These are phyloP conservation scores for Arge pagana DNA, from an alignment of 2,888 invertebrate genomes.

Conservation along the genomic window DNA sequence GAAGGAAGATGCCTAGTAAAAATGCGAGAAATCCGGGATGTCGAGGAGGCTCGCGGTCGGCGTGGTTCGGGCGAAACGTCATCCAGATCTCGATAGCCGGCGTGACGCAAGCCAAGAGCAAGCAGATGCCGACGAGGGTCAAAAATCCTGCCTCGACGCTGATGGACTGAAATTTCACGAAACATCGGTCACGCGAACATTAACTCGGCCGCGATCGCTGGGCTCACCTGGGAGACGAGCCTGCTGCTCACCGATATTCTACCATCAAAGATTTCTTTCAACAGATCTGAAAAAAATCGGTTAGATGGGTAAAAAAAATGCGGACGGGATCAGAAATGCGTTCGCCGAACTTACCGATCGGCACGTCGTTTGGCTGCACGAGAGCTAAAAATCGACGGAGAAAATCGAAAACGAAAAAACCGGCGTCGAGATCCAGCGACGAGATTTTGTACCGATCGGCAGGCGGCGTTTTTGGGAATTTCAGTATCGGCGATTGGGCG, in stretches of 20 bases:
- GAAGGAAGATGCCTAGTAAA: slow-evolving; percentile 46
- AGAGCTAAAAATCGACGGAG: slow-evolving; percentile 67
- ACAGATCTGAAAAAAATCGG: slow-evolving; percentile 54
- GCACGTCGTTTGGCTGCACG: slow-evolving; percentile 69
- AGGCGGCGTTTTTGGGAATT: slow-evolving; percentile 46
- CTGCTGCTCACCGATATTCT: slow-evolving; percentile 47
- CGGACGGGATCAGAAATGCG: background rate
- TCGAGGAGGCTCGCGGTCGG: slow-evolving; percentile 47
- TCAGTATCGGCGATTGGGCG: slow-evolving; percentile 39
- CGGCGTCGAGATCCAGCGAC: slow-evolving; percentile 64
- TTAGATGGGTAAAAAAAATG: slow-evolving; percentile 18
- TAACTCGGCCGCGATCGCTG: background rate
- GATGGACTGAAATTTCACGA: slow-evolving; percentile 65
- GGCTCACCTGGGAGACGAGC: slow-evolving; percentile 52
- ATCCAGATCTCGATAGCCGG: slow-evolving; percentile 66
- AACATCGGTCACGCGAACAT: background rate
- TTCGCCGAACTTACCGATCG: slow-evolving; percentile 63
- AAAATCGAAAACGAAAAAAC: slow-evolving; percentile 67
- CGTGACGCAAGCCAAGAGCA: slow-evolving; percentile 68
- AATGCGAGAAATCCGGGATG: slow-evolving; percentile 48
- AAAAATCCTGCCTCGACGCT: slow-evolving; percentile 74
- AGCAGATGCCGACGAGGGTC: slow-evolving; percentile 66
- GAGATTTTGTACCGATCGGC: slow-evolving; percentile 53
- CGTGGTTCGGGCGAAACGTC: slow-evolving; percentile 53
- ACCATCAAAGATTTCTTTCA: slow-evolving; percentile 54